Evolutionary conservation across 2,888 invertebrate species (phyloP), one percentile per base, ranked within the genome.

Genomic region (Nemurella pictetii): DNA sequence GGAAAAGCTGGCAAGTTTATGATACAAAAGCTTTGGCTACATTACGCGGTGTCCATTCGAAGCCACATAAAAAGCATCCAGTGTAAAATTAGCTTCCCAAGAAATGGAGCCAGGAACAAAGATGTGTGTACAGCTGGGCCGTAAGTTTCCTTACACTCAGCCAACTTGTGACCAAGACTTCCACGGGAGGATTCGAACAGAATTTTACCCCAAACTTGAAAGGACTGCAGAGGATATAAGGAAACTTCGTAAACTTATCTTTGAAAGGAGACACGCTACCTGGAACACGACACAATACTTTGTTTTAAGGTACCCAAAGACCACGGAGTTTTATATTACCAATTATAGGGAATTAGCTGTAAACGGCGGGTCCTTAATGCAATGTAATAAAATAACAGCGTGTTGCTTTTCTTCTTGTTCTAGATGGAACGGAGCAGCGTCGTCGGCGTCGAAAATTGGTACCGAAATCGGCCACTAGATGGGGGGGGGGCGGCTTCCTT

Each of bases 1-100:
- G 75, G 26, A 80, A 80, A 80, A 80, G 3, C 32, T 30, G 29
- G 30, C 30, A 30, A 30, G 30, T 80, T 80, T 80, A 80, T 80
- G 80, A 80, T 80, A 25, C 80, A 29, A 75, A n/a, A 30, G 80
- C 80, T n/a, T 35, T 30, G 80, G 26, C 1, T 82, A 55, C 82
- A 82, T 82, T 72, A 72, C 72, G n/a, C n/a, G 36, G 55, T 55
- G 55, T 55, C 82, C 82, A 72, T 82, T 72, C 55, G 25, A 12
- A 12, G 28, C 82, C 82, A 72, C 82, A 82, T 82, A 82, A 82
- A 82, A 82, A 82, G 82, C 82, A 82, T 9, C 82, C 82, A 82
- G 82, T 82, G 82, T 82, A 72, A 82, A 82, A 82, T 82, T 82
- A 82, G 82, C 36, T 82, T 72, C 26, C 35, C 80, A 15, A n/a